These are phyloP conservation scores for Phaenicophaeus curvirostris DNA, from an alignment of 2,797 vertebrate species.

Conservation along the genomic window DNA sequence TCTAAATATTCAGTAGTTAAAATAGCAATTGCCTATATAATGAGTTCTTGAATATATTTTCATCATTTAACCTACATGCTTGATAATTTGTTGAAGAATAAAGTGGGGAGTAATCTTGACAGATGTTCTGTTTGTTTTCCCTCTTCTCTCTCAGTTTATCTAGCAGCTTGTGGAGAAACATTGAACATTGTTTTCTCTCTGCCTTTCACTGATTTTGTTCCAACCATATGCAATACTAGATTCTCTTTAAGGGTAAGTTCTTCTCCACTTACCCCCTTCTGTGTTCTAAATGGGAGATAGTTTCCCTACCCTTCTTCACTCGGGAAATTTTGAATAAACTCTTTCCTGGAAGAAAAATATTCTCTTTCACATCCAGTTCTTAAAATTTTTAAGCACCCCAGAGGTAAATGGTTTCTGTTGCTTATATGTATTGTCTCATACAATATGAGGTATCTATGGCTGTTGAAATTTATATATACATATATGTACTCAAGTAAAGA, in stretches of 20 bases:
- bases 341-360: neutral
- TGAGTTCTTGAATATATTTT: neutral
- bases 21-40: neutral
- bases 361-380: neutral
- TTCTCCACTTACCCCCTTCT: neutral
- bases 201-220: constrained; percentile 96
- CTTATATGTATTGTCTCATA: neutral
- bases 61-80: neutral
- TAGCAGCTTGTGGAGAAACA: constrained; percentile 97
- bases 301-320: neutral
- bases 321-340: neutral
- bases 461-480: neutral
- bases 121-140: neutral
- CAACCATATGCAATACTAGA: constrained; percentile 90
- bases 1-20: neutral
- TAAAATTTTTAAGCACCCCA: neutral
- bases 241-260: constrained; percentile 90
- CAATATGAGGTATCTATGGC: neutral
- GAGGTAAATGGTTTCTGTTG: neutral
- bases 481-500: neutral
- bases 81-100: neutral
- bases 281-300: neutral
- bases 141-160: constrained; percentile 86
- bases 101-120: neutral
- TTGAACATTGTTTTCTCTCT: constrained; percentile 95